Conservation (phyloP, 2,888 invertebrate species). For the Eubasilissa splendida region DNA sequence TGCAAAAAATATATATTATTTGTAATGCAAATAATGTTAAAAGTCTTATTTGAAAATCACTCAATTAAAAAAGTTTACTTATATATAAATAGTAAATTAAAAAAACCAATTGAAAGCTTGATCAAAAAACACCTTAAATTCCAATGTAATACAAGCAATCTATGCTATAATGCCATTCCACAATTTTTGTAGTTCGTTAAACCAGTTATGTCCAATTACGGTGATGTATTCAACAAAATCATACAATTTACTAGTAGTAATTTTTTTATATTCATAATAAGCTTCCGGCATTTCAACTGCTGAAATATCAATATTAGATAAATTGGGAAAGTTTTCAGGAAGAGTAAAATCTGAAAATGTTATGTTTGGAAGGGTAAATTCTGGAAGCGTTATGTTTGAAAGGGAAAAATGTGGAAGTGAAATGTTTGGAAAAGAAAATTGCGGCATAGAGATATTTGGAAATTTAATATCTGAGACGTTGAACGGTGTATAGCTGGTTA, state of each 20-base stretch:
- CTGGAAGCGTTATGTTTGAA: slow-evolving; percentile 58
- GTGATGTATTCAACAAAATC: slow-evolving; percentile 71
- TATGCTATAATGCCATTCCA: slow-evolving; percentile 46
- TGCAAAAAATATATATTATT: no score
- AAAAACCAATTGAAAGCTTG: background rate
- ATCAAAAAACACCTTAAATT: background rate
- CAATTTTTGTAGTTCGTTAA: slow-evolving; percentile 35
- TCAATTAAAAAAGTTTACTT: background rate
- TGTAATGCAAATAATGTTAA: no score
- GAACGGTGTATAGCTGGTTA: slow-evolving; percentile 57
- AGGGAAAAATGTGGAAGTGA: slow-evolving; percentile 62
- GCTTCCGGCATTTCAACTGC: slow-evolving; percentile 61
- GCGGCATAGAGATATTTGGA: slow-evolving; percentile 56
- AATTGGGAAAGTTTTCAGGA: slow-evolving; percentile 23
- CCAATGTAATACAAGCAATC: background rate
- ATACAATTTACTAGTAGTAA: slow-evolving; percentile 69
- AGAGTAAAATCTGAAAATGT: slow-evolving; percentile 1
- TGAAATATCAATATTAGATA: slow-evolving; percentile 19
- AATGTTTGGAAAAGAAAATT: slow-evolving; percentile 61
- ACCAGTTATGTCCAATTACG: slow-evolving; percentile 37
- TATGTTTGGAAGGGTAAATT: slow-evolving; percentile 63
- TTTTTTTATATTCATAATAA: slow-evolving; percentile 68
- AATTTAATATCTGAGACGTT: slow-evolving; percentile 41
- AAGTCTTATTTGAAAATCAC: no score
- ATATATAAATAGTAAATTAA: background rate